Percentiles rank a stretch among this genome's conserved stretches.
Evolutionary conservation across 2,797 vertebrate species (phyloP).

Genomic region (Antennarius maculatus): DNA sequence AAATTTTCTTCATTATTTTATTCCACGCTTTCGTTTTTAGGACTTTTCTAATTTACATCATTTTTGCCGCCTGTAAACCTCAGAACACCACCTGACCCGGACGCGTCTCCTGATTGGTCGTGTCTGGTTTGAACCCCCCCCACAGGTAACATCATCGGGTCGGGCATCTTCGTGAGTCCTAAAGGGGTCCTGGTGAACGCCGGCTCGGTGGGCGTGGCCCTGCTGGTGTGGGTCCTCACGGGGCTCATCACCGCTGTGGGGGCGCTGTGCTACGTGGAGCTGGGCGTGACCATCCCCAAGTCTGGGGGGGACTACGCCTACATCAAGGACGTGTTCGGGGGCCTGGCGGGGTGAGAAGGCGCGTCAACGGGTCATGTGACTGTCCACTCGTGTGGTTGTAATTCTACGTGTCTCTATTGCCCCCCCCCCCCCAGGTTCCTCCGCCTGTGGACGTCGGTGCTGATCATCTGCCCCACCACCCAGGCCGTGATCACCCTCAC

Average conservation of each 20-base stretch:
- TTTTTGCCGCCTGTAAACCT: not conserved
- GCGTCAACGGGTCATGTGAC: too few species aligned
- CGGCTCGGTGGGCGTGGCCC: conserved; percentile 85
- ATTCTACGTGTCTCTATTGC: too few species aligned
- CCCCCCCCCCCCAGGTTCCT: conserved; percentile 82
- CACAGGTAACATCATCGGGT: conserved; percentile 89
- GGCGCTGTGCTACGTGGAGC: conserved; percentile 90
- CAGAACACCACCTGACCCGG: not conserved
- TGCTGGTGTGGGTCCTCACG: conserved; percentile 86
- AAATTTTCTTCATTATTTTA: too few species aligned
- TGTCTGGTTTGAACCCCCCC: not conserved
- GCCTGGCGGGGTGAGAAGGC: conserved; percentile 85
- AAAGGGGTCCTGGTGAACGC: conserved; percentile 89
- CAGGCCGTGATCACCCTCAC: conserved; percentile 95
- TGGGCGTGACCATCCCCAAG: conserved; percentile 90
- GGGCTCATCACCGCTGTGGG: conserved; percentile 88
- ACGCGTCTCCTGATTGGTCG: not conserved
- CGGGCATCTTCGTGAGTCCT: conserved; percentile 90
- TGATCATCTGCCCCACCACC: conserved; percentile 95
- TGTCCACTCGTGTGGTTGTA: too few species aligned
- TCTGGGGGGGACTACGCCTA: conserved; percentile 91
- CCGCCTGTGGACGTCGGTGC: conserved; percentile 91
- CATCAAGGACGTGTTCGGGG: conserved; percentile 90
- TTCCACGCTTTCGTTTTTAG: too few species aligned
- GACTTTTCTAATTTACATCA: not conserved